Conservation (phyloP, 2,888 invertebrate genomes). For the Geotrupes spiniger region DNA sequence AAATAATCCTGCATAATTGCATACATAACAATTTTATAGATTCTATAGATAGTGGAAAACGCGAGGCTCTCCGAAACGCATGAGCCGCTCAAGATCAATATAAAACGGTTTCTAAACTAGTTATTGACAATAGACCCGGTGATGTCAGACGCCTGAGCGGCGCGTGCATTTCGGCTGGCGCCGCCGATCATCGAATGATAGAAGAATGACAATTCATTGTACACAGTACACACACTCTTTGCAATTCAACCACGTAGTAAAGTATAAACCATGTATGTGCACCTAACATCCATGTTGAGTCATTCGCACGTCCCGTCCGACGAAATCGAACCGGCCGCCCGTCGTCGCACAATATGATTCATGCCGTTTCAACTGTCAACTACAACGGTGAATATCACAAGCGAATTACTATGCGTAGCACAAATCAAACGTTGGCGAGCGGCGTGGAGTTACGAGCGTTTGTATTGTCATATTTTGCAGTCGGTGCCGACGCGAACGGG, state of each 20-base stretch:
- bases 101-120: slow-evolving; percentile 21
- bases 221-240: slow-evolving; percentile 30
- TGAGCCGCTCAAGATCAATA: slow-evolving; percentile 17
- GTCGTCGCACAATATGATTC: background rate
- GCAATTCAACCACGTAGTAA: slow-evolving; percentile 39
- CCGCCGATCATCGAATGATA: slow-evolving; percentile 40
- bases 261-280: slow-evolving; percentile 52
- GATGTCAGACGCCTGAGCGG: slow-evolving; percentile 11
- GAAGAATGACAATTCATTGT: slow-evolving; percentile 39
- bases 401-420: too few relatives aligned
- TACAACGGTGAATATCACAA: too few relatives aligned
- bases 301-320: background rate
- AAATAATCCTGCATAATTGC: slow-evolving; percentile 34
- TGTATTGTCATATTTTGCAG: too few relatives aligned
- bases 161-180: slow-evolving; percentile 17
- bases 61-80: slow-evolving; percentile 21
- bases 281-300: slow-evolving; percentile 42
- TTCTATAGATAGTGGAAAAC: slow-evolving; percentile 43
- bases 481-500: too few relatives aligned
- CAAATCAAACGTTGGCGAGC: too few relatives aligned
- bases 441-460: too few relatives aligned
- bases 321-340: too few relatives aligned
- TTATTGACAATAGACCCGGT: background rate
- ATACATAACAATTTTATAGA: slow-evolving; percentile 47
- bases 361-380: background rate